Evolutionary conservation across 2,888 invertebrate species (phyloP).

Genomic region (Agelastica alni): DNA sequence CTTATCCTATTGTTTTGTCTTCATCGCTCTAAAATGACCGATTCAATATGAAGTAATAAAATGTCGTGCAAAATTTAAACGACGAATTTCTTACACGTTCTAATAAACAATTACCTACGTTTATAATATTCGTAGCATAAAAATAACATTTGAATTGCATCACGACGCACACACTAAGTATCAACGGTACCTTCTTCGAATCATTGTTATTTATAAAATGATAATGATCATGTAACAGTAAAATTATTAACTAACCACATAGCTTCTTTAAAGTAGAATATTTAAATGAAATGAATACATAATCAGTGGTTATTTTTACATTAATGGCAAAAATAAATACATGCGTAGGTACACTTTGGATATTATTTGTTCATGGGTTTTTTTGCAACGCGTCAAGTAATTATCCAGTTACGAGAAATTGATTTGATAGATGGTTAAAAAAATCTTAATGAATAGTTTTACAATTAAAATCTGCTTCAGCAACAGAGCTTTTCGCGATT

Average conservation of each 20-base stretch:
- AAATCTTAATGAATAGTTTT: too few species aligned
- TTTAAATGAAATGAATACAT: too few species aligned
- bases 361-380: background rate
- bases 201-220: conserved; percentile 2
- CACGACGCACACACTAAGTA: background rate
- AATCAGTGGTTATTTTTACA: too few species aligned
- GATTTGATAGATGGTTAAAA: too few species aligned
- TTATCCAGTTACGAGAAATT: too few species aligned
- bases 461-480: too few species aligned
- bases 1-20: too few species aligned
- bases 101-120: background rate
- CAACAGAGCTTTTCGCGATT: too few species aligned
- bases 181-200: background rate
- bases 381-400: background rate
- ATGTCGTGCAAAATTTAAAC: too few species aligned
- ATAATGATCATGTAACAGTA: conserved; percentile 1
- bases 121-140: background rate
- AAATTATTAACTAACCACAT: background rate
- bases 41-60: too few species aligned
- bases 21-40: too few species aligned
- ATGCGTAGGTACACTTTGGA: background rate
- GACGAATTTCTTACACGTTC: background rate
- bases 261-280: too few species aligned
- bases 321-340: background rate
- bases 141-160: background rate